Base-by-base conservation (phyloP, 2,113 vertebrate species). In the Phodopus roborovskii region DNA sequence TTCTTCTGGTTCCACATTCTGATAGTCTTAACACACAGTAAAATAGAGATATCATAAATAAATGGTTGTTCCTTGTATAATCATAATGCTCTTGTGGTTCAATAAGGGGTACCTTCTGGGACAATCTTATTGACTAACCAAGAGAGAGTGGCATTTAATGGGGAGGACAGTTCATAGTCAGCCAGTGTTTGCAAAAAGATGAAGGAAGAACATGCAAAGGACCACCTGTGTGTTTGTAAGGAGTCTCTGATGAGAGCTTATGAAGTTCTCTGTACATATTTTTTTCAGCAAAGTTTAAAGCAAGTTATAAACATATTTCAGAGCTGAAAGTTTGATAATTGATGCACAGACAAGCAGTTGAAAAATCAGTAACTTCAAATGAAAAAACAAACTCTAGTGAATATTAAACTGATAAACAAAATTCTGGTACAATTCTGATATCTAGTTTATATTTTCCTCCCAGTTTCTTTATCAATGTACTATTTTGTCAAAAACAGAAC, bases 401-500 rank as follows among this genome's bases (percentile, higher is more conserved):
- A 86, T 93, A 78, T 39, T 75, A 28, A 8, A 15, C 17, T 17
- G 15, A 71, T 86, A 60, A 89, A 75, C 88, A 91, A 82, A 73
- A 88, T 83, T 68, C 9, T 60, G 66, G 1, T 50, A 48, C 15
- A 90, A 13, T 8, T 93, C 19, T 30, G 15, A 94, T 91, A 9
- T 68, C 66, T 92, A 71, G 30, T 86, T 91, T 95, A 50, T 88
- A 36, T 64, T 24, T 96, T 91, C 6, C 13, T 87, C 77, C 62
- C 2, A 90, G 60, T 53, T 7, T 93, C 53, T 56, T 95, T 36
- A 88, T 71, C 30, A 39, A 56, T 77, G 10, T 66, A 66, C 50
- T 53, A 79, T 58, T 90, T 79, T 75, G 85, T 87, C 19, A 53
- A 90, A 91, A 83, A 84, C 0, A 88, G 28, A 22, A 85, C 13